phyloP scores from a whole-genome alignment of 2,888 invertebrate genomes.

The Hermodice carunculata region DNA sequence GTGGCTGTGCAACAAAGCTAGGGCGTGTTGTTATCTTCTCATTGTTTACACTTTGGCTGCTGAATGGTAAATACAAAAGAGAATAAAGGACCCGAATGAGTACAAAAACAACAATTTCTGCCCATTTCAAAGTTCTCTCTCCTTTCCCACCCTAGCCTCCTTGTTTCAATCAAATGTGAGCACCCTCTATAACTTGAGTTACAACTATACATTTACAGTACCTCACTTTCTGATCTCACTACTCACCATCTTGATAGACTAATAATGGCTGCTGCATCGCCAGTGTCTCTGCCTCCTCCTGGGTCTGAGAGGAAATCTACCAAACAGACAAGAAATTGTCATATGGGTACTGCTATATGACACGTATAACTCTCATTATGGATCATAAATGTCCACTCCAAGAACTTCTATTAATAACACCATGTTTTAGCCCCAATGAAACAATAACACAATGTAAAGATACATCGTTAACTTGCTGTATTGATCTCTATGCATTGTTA shows the following conservation, averaged over 20 bases:
- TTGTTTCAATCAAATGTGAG: too few relatives aligned
- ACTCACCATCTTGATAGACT: conserved; percentile 61
- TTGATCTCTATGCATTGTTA: background rate
- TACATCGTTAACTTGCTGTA: background rate
- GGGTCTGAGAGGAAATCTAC: conserved; percentile 36
- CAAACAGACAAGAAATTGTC: background rate
- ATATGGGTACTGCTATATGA: background rate
- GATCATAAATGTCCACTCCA: background rate
- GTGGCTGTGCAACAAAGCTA: too few relatives aligned
- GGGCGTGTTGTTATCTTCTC: too few relatives aligned
- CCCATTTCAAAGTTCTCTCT: too few relatives aligned
- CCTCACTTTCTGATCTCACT: background rate
- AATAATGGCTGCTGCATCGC: conserved; percentile 49
- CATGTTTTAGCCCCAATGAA: background rate
- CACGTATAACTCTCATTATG: background rate
- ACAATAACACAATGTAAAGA: background rate
- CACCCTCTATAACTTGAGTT: background rate
- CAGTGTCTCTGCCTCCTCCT: conserved; percentile 48
- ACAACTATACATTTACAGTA: background rate
- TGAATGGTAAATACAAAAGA: too few relatives aligned
- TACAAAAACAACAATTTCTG: too few relatives aligned
- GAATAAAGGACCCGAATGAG: too few relatives aligned
- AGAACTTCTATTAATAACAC: background rate
- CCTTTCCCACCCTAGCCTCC: too few relatives aligned
- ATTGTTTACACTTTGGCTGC: too few relatives aligned